Evolutionary conservation across 2,888 invertebrate species (phyloP), one percentile per base, ranked within the genome.

Genomic region (Nomada hirtipes): DNA sequence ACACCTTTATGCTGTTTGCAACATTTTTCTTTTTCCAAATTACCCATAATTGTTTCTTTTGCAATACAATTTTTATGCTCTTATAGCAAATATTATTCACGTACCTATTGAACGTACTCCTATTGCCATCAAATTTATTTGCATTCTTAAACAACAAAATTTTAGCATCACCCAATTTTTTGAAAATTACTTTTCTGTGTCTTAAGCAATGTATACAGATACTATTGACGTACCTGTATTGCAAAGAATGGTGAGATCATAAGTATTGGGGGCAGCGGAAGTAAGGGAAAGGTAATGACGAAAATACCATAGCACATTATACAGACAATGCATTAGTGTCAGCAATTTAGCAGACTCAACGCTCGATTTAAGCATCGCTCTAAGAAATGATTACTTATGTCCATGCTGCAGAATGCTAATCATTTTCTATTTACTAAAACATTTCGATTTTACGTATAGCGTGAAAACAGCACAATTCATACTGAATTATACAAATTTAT

Each of bases 261-360:
- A n/a, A 18, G 53, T 65, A 64, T 71, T 20, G 71, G 55, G 78
- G 74, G 63, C 74, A 68, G 20, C 79, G 79, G 79, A 79, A 79
- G 60, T 57, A 26, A 63, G 75, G 69, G 74, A 79, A 79, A 79
- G 59, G 79, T 57, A 64, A 79, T 26, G 74, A 69, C 69, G 74
- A 79, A 79, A 75, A 75, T 50, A 68, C 61, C 68, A 67, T 68
- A 59, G 64, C 69, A 42, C 13, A 70, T 61, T 23, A 11, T 42
- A 26, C 59, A 50, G 57, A 70, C 76, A 69, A 76, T 76, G 50
- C 76, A n/a, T 61, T 29, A 36, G 29, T 29, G 29, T 55, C 44
- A n/a, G 63, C 71, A 59, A 77, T 72, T 77, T 60, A 59, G 15
- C 47, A 29, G 44, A 13, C 53, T 72, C 44, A 36, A 61, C 61